phyloP scores from a whole-genome alignment of 2,797 vertebrate genomes.

The Cossypha polioptera region DNA sequence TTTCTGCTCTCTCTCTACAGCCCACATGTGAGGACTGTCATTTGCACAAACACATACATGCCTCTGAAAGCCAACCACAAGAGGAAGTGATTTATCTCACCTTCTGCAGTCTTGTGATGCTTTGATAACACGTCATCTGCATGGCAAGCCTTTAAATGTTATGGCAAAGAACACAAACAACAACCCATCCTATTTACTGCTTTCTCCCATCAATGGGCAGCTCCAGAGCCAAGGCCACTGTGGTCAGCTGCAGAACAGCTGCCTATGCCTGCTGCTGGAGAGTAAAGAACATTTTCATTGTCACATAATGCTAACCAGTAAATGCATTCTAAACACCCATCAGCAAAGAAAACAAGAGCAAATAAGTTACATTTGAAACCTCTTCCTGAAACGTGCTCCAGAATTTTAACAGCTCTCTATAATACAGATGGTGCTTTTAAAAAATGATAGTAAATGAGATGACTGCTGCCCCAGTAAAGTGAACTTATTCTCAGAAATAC shows the following conservation, averaged over 20 bases:
- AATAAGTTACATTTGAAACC: neutral
- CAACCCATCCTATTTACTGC: neutral
- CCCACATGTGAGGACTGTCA: neutral
- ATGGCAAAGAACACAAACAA: neutral
- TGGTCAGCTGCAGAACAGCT: neutral
- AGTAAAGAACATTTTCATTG: neutral
- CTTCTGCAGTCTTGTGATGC: neutral
- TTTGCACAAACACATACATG: neutral
- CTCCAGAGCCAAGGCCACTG: neutral
- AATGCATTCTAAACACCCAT: neutral
- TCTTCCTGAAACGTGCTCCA: neutral
- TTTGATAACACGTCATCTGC: neutral
- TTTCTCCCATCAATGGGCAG: neutral
- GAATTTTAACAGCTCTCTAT: constrained; percentile 35
- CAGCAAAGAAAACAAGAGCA: neutral
- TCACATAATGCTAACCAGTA: neutral
- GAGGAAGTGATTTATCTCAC: neutral
- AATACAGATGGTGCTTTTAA: neutral
- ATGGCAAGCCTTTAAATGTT: neutral
- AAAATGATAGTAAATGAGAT: neutral
- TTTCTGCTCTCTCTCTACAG: neutral
- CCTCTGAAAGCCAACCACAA: neutral
- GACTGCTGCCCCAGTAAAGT: neutral
- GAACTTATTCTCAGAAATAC: neutral
- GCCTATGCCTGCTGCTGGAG: neutral